These are phyloP conservation scores for Melanotaenia pygmaea DNA, from an alignment of 2,797 vertebrate species.

Conservation along the genomic window DNA sequence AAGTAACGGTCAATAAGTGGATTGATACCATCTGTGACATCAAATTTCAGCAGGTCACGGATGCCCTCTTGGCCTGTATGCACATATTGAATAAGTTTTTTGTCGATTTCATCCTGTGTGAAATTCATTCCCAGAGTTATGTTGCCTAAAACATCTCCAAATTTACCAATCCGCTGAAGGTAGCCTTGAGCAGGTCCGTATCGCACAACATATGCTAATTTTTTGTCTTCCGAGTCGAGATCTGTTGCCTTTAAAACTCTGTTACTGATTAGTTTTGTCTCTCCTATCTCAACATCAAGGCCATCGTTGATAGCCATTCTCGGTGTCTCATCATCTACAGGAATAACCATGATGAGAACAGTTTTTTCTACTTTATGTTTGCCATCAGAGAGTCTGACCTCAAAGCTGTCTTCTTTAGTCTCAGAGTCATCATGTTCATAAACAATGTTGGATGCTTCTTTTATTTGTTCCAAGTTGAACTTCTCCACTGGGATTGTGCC, in stretches of 20 bases:
- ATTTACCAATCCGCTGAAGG: slow-evolving; percentile 84
- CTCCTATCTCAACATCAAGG: slow-evolving; percentile 87
- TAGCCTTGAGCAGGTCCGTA: slow-evolving; percentile 86
- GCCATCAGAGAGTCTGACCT: slow-evolving; percentile 87
- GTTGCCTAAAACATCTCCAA: slow-evolving; percentile 81
- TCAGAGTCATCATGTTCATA: slow-evolving; percentile 93
- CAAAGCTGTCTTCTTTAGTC: slow-evolving; percentile 88
- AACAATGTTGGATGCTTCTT: slow-evolving; percentile 86
- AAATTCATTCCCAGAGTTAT: slow-evolving; percentile 89
- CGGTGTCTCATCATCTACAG: slow-evolving; percentile 89
- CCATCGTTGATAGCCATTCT: slow-evolving; percentile 87
- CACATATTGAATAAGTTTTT: slow-evolving; percentile 84
- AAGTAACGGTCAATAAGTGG: slow-evolving; percentile 88
- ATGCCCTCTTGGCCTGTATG: slow-evolving; percentile 89
- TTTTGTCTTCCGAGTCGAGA: slow-evolving; percentile 88
- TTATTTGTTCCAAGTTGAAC: slow-evolving; percentile 88
- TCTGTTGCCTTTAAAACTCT: slow-evolving; percentile 88
- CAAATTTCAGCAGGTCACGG: slow-evolving; percentile 89
- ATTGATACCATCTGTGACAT: slow-evolving; percentile 90
- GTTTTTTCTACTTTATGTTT: slow-evolving; percentile 85
- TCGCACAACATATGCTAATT: slow-evolving; percentile 84
- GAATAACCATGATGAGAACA: slow-evolving; percentile 86
- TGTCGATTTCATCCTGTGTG: slow-evolving; percentile 89
- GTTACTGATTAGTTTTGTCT: slow-evolving; percentile 87
- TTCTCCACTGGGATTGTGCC: slow-evolving; percentile 78